phyloP scores from a whole-genome alignment of 2,797 vertebrate species.

The Trichosurus vulpecula region DNA sequence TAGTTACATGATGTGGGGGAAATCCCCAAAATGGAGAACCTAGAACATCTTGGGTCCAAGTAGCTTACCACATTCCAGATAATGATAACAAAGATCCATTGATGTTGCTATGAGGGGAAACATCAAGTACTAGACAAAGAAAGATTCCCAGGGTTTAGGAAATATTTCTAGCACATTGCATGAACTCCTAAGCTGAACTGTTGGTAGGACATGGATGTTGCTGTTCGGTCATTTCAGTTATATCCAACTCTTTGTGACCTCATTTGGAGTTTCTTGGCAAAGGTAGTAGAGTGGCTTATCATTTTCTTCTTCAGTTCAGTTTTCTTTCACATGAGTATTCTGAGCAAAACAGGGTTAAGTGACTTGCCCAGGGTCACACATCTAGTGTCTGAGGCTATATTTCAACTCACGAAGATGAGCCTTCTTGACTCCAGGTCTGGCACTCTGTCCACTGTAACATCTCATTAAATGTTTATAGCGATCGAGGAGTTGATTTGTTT shows the following conservation, averaged over 20 bases:
- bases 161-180: neutral
- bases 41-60: neutral
- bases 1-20: neutral
- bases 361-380: neutral
- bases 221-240: neutral
- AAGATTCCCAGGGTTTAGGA: neutral
- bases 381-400: neutral
- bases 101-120: neutral
- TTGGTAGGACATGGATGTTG: neutral
- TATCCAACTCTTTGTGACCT: neutral
- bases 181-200: no score
- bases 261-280: neutral
- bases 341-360: neutral
- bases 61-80: neutral
- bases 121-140: neutral
- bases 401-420: neutral
- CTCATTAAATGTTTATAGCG: neutral
- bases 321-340: neutral
- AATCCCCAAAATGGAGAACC: neutral
- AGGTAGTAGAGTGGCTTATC: neutral
- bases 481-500: neutral
- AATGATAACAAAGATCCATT: neutral
- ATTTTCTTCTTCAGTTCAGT: neutral
- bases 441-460: neutral
- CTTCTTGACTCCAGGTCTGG: neutral